phyloP scores from a whole-genome alignment of 2,113 vertebrate species.

The Scopus umbretta region DNA sequence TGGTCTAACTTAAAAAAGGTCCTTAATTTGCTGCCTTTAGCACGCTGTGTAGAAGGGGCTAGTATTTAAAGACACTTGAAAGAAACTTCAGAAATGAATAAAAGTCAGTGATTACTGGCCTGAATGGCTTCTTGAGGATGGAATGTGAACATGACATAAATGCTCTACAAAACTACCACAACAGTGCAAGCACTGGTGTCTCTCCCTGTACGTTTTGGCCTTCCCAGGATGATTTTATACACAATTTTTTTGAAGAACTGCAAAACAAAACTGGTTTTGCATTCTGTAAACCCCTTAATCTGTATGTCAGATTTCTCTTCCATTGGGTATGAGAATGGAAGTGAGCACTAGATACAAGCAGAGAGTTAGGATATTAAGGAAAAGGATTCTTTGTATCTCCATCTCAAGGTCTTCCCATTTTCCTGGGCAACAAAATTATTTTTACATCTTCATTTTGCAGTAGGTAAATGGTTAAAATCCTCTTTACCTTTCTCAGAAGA shows the following conservation, averaged over 20 bases:
- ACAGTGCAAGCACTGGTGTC: background rate
- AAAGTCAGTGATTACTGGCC: background rate
- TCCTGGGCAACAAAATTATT: background rate
- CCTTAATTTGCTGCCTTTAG: background rate
- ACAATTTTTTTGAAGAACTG: background rate
- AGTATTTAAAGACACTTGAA: background rate
- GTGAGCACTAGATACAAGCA: background rate
- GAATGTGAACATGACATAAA: background rate
- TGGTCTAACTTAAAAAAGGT: background rate
- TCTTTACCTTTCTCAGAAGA: background rate
- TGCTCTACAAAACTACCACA: background rate
- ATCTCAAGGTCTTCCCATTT: background rate
- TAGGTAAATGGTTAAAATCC: background rate
- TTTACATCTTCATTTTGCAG: background rate
- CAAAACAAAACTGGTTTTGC: background rate
- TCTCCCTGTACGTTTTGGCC: background rate
- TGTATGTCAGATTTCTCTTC: background rate
- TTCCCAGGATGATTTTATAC: background rate
- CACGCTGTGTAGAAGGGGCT: background rate
- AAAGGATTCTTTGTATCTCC: background rate
- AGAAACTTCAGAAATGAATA: background rate
- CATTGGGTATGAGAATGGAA: background rate
- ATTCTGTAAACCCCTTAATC: background rate
- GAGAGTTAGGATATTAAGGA: background rate
- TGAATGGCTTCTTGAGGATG: background rate